Base-by-base conservation (phyloP, 2,797 vertebrate genomes). In the Cossypha niveicapilla region DNA sequence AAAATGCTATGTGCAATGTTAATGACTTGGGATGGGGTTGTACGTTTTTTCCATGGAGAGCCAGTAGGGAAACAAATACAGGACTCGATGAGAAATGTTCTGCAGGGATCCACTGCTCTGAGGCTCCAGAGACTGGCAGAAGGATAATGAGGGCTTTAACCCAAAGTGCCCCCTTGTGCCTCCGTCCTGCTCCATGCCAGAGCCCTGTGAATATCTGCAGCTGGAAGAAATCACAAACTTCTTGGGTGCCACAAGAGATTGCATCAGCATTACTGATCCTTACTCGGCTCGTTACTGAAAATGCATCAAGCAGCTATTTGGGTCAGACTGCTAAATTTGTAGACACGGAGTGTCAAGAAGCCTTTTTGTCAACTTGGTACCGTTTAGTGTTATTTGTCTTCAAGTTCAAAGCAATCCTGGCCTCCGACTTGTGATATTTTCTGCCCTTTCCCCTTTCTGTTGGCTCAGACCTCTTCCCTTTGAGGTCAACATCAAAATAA, bases 401-500 rank as follows among this genome's bases (percentile, higher is more conserved):
- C 80, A 93, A 85, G 86, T 95, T 98, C 96, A 97, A 96, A 97
- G 89, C 90, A 83, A 57, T 45, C 19, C 79, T 84, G 79, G 81
- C 82, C 65, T 84, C 84, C 75, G 42, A 87, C 61, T 92, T 95
- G 75, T 93, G 87, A 93, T 88, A 67, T 73, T 95, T 92, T 94
- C 88, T 94, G 79, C 74, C 93, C 94, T 97, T 96, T 97, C 93
- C 79, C 94, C 96, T 94, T 91, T 94, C 74, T 95, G 92, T 88
- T 96, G 92, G 94, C 82, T 79, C 87, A 93, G 90, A 73, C 66
- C 90, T 93, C 88, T 88, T 93, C 32, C 34, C 93, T 95, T 96
- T 97, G 94, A 97, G 96, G 96, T 96, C 96, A 96, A 94, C 96
- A 97, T 96, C 96, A 96, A 97, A 96, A 95, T 96, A 96, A 96